A percentile compares a stretch with the other conserved stretches of the same genome.
These are phyloP conservation scores for Austrolebias charrua DNA, from an alignment of 2,797 vertebrate species.

Conservation along the genomic window DNA sequence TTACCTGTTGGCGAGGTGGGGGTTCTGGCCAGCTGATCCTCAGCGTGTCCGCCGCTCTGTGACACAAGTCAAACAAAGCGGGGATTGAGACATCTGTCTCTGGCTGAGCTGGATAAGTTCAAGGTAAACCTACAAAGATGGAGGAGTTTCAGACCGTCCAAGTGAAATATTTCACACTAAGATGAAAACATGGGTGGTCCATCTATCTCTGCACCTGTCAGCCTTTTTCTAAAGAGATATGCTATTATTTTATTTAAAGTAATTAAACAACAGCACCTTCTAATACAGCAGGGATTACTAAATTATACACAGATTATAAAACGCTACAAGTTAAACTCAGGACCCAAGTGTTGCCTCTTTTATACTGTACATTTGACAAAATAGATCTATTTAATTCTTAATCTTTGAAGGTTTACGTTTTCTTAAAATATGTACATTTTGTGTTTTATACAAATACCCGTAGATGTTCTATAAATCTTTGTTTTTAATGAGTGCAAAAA, in stretches of 20 bases:
- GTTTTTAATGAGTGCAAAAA: no score
- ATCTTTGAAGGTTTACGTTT: not conserved
- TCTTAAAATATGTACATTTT: not conserved
- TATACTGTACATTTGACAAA: not conserved
- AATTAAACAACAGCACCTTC: not conserved
- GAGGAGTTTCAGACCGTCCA: not conserved
- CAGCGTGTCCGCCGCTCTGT: no score
- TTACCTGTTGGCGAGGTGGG: no score
- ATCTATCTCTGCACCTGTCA: not conserved
- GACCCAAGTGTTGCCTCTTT: not conserved
- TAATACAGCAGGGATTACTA: not conserved
- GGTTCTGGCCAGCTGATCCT: no score
- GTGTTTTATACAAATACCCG: not conserved
- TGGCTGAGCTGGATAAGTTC: not conserved
- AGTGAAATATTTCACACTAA: not conserved
- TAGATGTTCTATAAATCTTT: not conserved
- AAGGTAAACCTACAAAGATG: not conserved
- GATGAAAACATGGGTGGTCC: rapidly evolving
- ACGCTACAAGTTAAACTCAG: not conserved
- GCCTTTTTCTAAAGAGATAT: not conserved
- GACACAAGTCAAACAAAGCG: no score
- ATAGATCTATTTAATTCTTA: not conserved
- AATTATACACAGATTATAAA: no score
- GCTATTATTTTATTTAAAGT: not conserved
- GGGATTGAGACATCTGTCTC: no score